Evolutionary conservation across 2,113 vertebrate species (phyloP), one percentile per base, ranked within the genome.

Genomic region (Xenopus borealis): DNA sequence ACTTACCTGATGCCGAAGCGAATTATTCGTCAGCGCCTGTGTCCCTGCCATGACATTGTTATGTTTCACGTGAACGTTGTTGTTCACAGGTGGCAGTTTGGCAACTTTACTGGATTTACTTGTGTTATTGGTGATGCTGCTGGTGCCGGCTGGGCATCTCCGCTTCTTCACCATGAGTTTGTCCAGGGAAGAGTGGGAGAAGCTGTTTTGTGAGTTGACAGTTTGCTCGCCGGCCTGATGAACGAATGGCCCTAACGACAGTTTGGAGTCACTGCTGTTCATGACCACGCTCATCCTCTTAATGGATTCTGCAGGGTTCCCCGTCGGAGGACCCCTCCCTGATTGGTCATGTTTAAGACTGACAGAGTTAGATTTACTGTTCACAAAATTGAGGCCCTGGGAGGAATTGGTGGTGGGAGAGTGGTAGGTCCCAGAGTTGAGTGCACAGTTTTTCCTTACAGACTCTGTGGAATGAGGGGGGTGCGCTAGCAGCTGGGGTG

Each of bases 251-350:
- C 97, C 97, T 14, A 99, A 90, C 8, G 96, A 98, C 27, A 99
- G 95, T 0, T 95, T 98, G 80, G 96, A 97, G 86, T 98, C 95
- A 0, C 95, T 88, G 82, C 96, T 97, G 47, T 98, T 98, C 92
- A 99, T 96, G 87, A 99, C 93, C 78, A 99, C 95, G 27, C 96
- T 98, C 97, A 99, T 98, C 74, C 97, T 94, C 82, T 97, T 98
- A 81, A 99, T 99, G 45, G 95, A 92, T 80, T 99, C 97, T 3
- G 94, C 93, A 4, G 96, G 93, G 91, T 91, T 97, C 79, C 94
- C 94, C 0, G 91, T 88, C 0, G 89, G 89, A 81, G 94, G 93
- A 9, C 93, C 97, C 83, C 95, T 91, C 66, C 93, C 93, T 72
- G 92, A 86, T 80, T 90, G 89, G 80, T 97, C 95, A 1, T 94